A percentile compares a stretch with the other conserved stretches of the same genome.
Evolutionary conservation across 2,888 invertebrate genomes (phyloP).

Genomic region (Molanna angustata): DNA sequence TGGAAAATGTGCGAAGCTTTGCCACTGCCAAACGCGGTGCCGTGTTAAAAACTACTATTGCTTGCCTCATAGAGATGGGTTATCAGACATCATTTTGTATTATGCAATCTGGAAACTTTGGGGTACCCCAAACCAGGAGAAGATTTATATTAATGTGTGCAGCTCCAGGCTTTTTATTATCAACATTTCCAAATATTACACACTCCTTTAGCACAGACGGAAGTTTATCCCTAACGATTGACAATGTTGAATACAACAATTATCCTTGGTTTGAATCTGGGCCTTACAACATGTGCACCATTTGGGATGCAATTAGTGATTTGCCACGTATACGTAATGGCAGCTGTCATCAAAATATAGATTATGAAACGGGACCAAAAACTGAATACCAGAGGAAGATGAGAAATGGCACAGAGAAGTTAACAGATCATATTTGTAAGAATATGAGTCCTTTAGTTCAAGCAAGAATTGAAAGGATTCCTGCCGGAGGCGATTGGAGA

Average conservation of each 20-base stretch:
- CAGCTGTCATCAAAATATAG: slow-evolving; percentile 40
- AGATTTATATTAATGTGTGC: slow-evolving; percentile 54
- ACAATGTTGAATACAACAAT: slow-evolving; percentile 45
- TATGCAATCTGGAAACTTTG: slow-evolving; percentile 55
- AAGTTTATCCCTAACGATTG: slow-evolving; percentile 43
- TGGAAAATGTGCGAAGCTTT: slow-evolving; percentile 58
- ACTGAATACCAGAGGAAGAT: slow-evolving; percentile 47
- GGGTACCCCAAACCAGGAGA: slow-evolving; percentile 52
- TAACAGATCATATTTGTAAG: slow-evolving; percentile 52
- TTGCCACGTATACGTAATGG: slow-evolving; percentile 48
- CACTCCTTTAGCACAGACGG: slow-evolving; percentile 47
- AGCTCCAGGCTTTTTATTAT: slow-evolving; percentile 51
- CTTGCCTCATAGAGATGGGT: slow-evolving; percentile 51
- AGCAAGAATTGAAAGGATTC: slow-evolving; percentile 50
- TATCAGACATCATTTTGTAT: slow-evolving; percentile 56
- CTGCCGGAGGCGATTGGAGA: slow-evolving; percentile 55
- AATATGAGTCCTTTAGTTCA: slow-evolving; percentile 48
- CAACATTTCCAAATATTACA: slow-evolving; percentile 49
- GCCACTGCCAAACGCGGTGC: slow-evolving; percentile 49
- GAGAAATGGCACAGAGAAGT: slow-evolving; percentile 33
- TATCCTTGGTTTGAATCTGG: too few species aligned
- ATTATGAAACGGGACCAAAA: slow-evolving; percentile 43
- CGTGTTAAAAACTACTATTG: slow-evolving; percentile 50
- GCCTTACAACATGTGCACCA: slow-evolving; percentile 44
- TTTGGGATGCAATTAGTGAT: slow-evolving; percentile 50